These are phyloP conservation scores for Micromys minutus DNA, from an alignment of 2,113 vertebrate genomes.

Conservation along the genomic window DNA sequence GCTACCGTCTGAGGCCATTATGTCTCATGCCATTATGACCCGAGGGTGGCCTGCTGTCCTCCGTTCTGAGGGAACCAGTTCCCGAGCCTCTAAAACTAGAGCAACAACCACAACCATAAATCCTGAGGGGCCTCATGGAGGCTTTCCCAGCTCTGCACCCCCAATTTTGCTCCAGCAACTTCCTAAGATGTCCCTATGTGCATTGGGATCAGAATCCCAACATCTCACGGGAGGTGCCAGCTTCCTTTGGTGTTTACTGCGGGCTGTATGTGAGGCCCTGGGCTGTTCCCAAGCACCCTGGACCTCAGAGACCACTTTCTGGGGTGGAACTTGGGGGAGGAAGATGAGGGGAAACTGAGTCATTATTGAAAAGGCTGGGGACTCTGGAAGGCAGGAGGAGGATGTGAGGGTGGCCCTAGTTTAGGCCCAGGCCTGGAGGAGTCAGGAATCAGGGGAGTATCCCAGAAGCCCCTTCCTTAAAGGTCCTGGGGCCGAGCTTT, in stretches of 20 bases:
- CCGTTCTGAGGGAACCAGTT: slow-evolving; percentile 61
- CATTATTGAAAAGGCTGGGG: background rate
- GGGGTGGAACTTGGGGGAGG: background rate
- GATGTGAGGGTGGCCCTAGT: background rate
- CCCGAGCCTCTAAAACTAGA: slow-evolving; percentile 21
- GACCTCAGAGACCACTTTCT: background rate
- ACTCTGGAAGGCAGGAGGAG: slow-evolving; percentile 8
- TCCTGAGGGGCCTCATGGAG: background rate
- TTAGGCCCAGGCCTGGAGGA: background rate
- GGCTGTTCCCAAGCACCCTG: background rate
- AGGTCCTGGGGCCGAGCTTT: slow-evolving; percentile 23
- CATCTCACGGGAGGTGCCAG: rapidly evolving
- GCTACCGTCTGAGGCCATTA: background rate
- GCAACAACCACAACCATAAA: background rate
- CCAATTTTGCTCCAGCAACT: background rate
- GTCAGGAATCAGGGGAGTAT: background rate
- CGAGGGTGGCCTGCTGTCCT: background rate
- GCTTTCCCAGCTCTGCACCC: background rate
- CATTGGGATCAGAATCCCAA: background rate
- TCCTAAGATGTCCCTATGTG: background rate
- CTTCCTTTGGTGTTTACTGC: background rate
- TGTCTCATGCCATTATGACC: background rate
- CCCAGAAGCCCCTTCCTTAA: slow-evolving; percentile 6
- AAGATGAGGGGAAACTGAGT: background rate
- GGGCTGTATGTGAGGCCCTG: background rate